These are phyloP conservation scores for Drosophila simulans DNA, from an alignment of 1,140 invertebrate genomes.

Conservation along the genomic window DNA sequence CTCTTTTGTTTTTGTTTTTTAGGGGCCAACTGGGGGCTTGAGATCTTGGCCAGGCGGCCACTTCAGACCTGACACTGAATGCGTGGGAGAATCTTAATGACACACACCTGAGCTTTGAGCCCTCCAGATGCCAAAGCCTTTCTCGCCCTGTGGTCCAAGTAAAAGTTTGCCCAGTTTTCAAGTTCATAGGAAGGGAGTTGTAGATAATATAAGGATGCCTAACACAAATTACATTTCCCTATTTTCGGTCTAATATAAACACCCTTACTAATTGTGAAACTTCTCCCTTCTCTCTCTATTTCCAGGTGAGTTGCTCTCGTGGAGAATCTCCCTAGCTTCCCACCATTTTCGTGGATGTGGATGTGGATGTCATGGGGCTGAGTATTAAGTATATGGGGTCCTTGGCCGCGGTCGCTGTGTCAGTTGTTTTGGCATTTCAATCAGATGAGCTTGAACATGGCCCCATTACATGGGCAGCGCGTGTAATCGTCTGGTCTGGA, in stretches of 20 bases:
- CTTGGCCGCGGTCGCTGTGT: constrained; percentile 25
- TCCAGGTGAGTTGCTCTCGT: constrained; percentile 61
- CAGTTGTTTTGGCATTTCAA: constrained; percentile 68
- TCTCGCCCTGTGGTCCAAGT: constrained; percentile 4
- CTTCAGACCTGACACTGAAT: constrained; percentile 48
- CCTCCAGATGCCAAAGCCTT: constrained; percentile 3
- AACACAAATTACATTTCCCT: too few species aligned
- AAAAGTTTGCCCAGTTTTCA: neutral
- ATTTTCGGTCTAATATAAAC: too few species aligned
- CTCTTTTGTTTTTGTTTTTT: constrained; percentile 4
- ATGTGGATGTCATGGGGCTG: neutral
- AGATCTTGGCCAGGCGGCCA: constrained; percentile 41
- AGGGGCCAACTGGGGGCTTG: constrained; percentile 33
- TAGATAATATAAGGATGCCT: neutral
- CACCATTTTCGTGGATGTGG: neutral
- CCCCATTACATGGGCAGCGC: constrained; percentile 72
- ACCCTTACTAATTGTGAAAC: neutral
- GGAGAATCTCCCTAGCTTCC: neutral
- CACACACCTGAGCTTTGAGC: constrained; percentile 31
- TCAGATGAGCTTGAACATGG: constrained; percentile 64
- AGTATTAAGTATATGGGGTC: constrained; percentile 16
- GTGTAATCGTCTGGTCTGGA: constrained; percentile 61
- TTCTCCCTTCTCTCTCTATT: constrained; percentile 27
- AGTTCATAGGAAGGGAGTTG: neutral
- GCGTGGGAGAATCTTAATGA: constrained; percentile 76